phyloP scores from a whole-genome alignment of 2,797 vertebrate genomes.

The Nasua narica region DNA sequence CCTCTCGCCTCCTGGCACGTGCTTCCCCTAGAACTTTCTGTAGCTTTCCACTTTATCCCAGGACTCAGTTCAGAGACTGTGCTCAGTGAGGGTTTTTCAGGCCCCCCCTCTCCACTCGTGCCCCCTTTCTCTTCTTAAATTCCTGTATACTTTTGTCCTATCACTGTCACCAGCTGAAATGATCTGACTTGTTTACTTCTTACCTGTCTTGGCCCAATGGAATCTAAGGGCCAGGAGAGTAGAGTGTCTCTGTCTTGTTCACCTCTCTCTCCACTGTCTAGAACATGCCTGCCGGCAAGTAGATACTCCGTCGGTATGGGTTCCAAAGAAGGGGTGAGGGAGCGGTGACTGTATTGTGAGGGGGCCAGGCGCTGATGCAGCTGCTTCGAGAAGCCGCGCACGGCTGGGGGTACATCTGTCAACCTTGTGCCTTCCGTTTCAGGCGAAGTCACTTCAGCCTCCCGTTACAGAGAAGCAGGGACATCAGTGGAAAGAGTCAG shows the following conservation, averaged over 20 bases:
- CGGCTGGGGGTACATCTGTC: neutral
- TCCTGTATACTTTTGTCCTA: neutral
- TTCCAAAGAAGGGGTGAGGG: neutral
- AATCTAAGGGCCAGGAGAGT: neutral
- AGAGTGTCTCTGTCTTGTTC: neutral
- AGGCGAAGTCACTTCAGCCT: conserved; percentile 81
- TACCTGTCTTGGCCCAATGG: neutral
- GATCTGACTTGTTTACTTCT: neutral
- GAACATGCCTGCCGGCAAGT: neutral
- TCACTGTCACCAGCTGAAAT: too few relatives aligned
- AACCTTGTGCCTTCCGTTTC: neutral
- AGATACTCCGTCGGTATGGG: accelerated
- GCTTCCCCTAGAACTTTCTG: neutral
- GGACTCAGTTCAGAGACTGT: neutral
- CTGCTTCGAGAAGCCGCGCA: neutral
- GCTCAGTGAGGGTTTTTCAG: neutral
- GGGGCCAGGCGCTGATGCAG: neutral
- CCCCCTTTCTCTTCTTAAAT: neutral
- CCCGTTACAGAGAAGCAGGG: conserved; percentile 86
- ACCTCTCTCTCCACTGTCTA: neutral
- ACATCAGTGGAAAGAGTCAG: conserved; percentile 90
- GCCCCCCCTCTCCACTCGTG: neutral
- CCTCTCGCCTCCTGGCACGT: neutral
- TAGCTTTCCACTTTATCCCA: too few relatives aligned
- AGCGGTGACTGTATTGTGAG: accelerated